These are phyloP conservation scores for Cenopis cana DNA, from an alignment of 2,888 invertebrate species.

Conservation along the genomic window DNA sequence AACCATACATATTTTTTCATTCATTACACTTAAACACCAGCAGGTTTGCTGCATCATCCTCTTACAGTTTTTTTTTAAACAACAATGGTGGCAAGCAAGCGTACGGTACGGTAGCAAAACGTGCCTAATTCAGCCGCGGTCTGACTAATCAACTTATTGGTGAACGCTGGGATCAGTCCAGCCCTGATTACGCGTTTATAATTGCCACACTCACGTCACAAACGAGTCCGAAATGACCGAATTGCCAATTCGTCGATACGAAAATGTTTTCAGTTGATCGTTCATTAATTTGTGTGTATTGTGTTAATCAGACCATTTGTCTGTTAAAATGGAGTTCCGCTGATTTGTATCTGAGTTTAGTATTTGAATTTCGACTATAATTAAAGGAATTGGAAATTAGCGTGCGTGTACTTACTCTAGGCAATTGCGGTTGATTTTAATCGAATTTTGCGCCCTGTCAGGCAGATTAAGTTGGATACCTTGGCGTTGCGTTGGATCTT, in stretches of 20 bases:
- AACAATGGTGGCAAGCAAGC: too few relatives aligned
- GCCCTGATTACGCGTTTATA: conserved; percentile 79
- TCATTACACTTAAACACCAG: too few relatives aligned
- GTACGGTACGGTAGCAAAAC: too few relatives aligned
- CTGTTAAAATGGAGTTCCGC: conserved; percentile 65
- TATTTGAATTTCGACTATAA: conserved; percentile 39
- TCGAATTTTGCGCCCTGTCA: conserved; percentile 29
- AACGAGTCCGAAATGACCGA: conserved; percentile 66
- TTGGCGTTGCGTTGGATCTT: conserved; percentile 21
- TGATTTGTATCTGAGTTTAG: conserved; percentile 53
- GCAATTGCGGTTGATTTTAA: conserved; percentile 28
- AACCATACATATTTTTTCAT: too few relatives aligned
- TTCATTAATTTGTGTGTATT: conserved; percentile 82
- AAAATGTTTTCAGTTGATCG: conserved; percentile 76
- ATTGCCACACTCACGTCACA: conserved; percentile 80
- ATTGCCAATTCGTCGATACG: conserved; percentile 68
- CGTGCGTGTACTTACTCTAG: conserved; percentile 21
- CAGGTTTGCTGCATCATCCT: too few relatives aligned
- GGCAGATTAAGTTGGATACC: conserved; percentile 31
- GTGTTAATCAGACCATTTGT: conserved; percentile 72
- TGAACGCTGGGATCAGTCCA: conserved; percentile 57
- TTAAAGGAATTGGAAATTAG: conserved; percentile 42
- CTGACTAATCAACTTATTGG: conserved; percentile 59
- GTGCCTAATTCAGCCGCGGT: neutral
- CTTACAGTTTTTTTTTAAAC: too few relatives aligned